A percentile compares a stretch with the other conserved stretches of the same genome.
Evolutionary conservation across 35 echinoderm and acorn worm genomes (phyloP).

Genomic region (Eucidaris tribuloides): DNA sequence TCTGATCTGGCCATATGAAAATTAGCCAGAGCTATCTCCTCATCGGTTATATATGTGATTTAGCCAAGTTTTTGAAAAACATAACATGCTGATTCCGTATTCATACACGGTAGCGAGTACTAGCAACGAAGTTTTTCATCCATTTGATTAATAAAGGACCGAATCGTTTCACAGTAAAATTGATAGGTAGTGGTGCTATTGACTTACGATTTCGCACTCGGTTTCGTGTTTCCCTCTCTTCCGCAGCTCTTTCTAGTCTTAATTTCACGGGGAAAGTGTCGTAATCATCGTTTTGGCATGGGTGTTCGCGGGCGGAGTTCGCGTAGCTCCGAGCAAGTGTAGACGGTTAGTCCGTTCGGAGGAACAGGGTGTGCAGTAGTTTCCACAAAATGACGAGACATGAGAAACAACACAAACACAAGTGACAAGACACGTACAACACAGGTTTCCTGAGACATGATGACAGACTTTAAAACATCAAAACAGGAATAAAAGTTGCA

Average conservation of each 20-base stretch:
- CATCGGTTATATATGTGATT: background rate
- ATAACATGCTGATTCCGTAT: slow-evolving; percentile 6
- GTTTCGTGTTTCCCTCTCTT: background rate
- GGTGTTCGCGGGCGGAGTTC: background rate
- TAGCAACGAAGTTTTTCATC: slow-evolving; percentile 30
- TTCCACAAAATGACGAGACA: slow-evolving; percentile 7
- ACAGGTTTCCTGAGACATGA: background rate
- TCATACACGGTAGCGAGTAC: slow-evolving; percentile 13
- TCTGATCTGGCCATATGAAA: background rate
- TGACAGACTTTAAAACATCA: background rate
- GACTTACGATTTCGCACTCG: background rate
- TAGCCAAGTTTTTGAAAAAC: slow-evolving; percentile 52
- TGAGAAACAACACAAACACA: background rate
- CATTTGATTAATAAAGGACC: background rate
- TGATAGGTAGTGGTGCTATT: slow-evolving; percentile 12
- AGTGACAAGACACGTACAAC: background rate
- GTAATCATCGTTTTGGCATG: background rate
- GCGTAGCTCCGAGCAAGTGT: background rate
- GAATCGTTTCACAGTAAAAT: slow-evolving; percentile 14
- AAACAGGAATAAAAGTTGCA: no score
- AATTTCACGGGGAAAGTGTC: slow-evolving; percentile 2
- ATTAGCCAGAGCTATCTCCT: background rate
- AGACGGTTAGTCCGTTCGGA: background rate
- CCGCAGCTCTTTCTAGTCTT: background rate
- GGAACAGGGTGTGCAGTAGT: background rate